phyloP scores from a whole-genome alignment of 2,888 invertebrate genomes.

The Proisotoma minuta region DNA sequence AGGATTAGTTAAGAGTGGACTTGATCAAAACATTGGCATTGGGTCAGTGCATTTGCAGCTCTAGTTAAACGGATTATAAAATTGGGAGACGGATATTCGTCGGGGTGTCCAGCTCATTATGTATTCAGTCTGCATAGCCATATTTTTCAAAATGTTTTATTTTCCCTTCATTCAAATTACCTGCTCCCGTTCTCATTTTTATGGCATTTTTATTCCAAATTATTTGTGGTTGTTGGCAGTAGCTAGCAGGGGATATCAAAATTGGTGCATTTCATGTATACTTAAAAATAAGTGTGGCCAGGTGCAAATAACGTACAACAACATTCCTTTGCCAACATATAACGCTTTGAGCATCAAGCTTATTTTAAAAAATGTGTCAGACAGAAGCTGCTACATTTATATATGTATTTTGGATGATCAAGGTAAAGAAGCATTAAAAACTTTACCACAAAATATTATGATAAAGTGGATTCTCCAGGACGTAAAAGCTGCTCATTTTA shows the following conservation, averaged over 20 bases:
- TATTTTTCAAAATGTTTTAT: conserved; percentile 25
- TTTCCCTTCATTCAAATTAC: conserved; percentile 8
- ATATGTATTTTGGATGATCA: too few relatives aligned
- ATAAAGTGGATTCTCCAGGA: neutral
- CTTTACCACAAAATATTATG: neutral
- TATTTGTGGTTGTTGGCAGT: too few relatives aligned
- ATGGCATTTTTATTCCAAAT: neutral
- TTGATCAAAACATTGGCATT: neutral
- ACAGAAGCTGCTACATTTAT: too few relatives aligned
- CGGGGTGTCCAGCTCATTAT: conserved; percentile 14
- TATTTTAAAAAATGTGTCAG: too few relatives aligned
- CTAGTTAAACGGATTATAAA: neutral
- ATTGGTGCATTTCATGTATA: too few relatives aligned
- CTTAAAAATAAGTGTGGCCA: neutral
- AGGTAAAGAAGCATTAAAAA: neutral
- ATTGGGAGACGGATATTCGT: neutral
- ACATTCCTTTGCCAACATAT: neutral
- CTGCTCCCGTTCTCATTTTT: neutral
- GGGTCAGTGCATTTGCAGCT: neutral
- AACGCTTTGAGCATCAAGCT: neutral
- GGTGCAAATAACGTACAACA: neutral
- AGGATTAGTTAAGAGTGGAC: neutral
- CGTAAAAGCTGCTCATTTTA: conserved; percentile 9
- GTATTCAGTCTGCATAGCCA: conserved; percentile 22
- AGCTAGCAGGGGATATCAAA: too few relatives aligned